Conservation (phyloP, 2,113 vertebrate genomes). For the Mixornis gularis region DNA sequence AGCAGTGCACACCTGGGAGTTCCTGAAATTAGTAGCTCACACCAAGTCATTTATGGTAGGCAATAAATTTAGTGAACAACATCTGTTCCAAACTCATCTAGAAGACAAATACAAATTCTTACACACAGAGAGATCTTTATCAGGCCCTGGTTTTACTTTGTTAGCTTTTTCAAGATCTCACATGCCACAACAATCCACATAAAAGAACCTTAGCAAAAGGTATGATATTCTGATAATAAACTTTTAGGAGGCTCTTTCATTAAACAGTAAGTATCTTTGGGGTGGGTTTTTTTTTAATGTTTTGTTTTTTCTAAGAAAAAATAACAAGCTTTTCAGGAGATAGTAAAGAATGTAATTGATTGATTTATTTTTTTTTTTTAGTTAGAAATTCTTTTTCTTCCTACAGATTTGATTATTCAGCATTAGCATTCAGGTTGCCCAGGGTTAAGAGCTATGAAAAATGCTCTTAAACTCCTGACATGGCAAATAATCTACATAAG, state of each 20-base stretch:
- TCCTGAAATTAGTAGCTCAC: conserved; percentile 8
- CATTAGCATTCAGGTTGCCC: not conserved
- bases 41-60: not conserved
- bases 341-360: not conserved
- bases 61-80: conserved; percentile 47
- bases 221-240: not conserved
- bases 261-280: not conserved
- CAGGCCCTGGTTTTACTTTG: not conserved
- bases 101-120: conserved; percentile 35
- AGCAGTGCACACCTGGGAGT: conserved; percentile 31
- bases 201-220: not conserved
- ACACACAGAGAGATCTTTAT: conserved; percentile 18
- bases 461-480: not conserved
- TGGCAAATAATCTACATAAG: not conserved
- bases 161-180: conserved; percentile 41
- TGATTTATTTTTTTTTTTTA: not conserved
- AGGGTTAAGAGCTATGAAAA: not conserved
- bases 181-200: conserved; percentile 11
- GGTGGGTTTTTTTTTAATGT: rapidly evolving
- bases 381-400: not conserved
- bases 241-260: not conserved
- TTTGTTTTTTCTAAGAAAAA: not conserved
- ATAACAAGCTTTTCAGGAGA: not conserved
- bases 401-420: not conserved
- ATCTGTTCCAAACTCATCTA: conserved; percentile 34